Evolutionary conservation across 2,113 vertebrate genomes (phyloP), one percentile per base, ranked within the genome.

Genomic region (Sapajus apella): DNA sequence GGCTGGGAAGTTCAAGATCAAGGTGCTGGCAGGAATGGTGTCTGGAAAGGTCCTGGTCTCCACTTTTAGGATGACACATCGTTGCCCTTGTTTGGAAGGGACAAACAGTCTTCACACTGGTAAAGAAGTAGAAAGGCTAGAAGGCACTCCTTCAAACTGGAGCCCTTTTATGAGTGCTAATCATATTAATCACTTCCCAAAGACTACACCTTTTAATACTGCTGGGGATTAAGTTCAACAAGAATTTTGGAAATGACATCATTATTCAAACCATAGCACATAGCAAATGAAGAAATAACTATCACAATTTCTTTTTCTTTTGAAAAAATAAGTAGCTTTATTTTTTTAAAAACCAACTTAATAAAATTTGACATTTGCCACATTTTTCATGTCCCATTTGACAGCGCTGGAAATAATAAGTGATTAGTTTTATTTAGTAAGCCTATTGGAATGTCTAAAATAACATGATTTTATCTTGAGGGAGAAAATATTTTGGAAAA

Each of bases 321-420:
- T 56, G 96, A 80, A 61, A 97, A 97, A 97, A 66, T 66, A 92
- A 58, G 64, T 56, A 94, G n/a, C 32, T 94, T 96, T 87, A 88
- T 70, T n/a, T 27, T 61, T 61, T 64, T 10, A 89, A 91, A 92
- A 43, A 2, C 1, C 77, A 56, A 35, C 13, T 14, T 55, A 55
- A 70, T 88, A 68, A 96, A 89, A 92, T 50, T 91, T 85, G 64
- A 82, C 21, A 83, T 87, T 66, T 87, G 40, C 32, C 27, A 92
- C 17, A 47, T 61, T 66, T 84, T 93, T 90, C 6, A n/a, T 72
- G 20, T 83, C 93, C 58, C 7, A 93, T 58, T 90, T 66, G n/a
- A 58, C 32, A 92, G 5, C 23, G n/a, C 27, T 84, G 55, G 35
- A 55, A 82, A 81, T 18, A 32, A 73, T 18, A 37, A 79, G n/a